Base-by-base conservation (phyloP, 2,797 vertebrate species). In the Mareca strepera region DNA sequence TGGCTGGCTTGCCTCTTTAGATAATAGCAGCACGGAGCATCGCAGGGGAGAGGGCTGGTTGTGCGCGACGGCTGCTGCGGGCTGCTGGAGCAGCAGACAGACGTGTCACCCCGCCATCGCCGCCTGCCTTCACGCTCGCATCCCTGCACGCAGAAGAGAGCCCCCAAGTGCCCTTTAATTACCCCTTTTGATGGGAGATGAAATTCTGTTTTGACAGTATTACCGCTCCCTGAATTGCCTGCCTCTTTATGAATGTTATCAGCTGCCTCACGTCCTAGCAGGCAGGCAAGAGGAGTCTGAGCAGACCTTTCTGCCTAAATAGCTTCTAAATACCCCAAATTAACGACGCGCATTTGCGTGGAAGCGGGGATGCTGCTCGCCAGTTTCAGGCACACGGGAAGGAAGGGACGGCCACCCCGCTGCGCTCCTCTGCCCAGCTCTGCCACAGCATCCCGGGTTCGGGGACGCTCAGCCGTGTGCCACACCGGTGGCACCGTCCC, bases 131-230 rank as follows among this genome's bases (percentile, higher is more conserved):
- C 52, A 2, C 5, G 6, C 79, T 68, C 17, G 2, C 18, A 18
- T 66, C 80, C 75, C 52, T 6, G 74, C 89, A 23, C 59, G 59
- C 92, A 13, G 81, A 35, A 62, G 66, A 87, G 88, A 90, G 92
- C 41, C 89, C 92, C 91, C 2, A 4, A 75, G 86, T 95, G 95
- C 92, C 97, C 92, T 96, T 95, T 97, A 96, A 97, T 97, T 97
- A 95, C 88, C 80, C 94, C 91, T 93, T 90, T 79, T 80, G 68
- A 93, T 84, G 94, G 93, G 89, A 90, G 77, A 46, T 35, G 23
- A 44, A 84, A 83, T 17, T 67, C 96, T 93, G 86, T 95, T 93
- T 89, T 94, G 94, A 94, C 92, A 96, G 96, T 93, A 52, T 68
- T 75, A 52, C 82, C 67, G 82, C 86, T 94, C 88, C 80, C 93